Base-by-base conservation (phyloP, 2,797 vertebrate species). In the Urosaurus nigricauda region DNA sequence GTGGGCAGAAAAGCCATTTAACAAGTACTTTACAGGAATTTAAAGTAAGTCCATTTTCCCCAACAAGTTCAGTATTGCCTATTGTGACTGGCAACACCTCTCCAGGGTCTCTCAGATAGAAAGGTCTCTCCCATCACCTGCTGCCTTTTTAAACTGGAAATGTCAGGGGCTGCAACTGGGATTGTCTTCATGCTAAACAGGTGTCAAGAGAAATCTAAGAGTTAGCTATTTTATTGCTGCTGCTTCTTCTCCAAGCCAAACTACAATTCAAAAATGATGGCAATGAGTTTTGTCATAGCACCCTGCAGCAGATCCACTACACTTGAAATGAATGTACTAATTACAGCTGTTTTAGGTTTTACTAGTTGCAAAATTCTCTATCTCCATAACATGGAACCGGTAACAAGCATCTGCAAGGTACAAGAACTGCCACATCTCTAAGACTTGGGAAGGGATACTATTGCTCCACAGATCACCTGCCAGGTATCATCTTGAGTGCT, bases 271-370 rank as follows among this genome's bases (percentile, higher is more conserved):
- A 77, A n/a, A 89, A 87, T 90, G 89, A 91, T 79, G 79, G 91
- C 74, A 24, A 63, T 90, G 87, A 81, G 5, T 1, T 93, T 87
- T 51, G 89, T 81, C 87, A 88, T 0, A 79, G 91, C 93, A 88
- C 92, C 90, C 89, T 11, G 2, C 58, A 95, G 90, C 91, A 94
- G 94, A 94, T 95, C 93, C 91, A 85, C 90, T 92, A 89, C 88
- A 94, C 93, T 95, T 93, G 93, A 95, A 95, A 94, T 86, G 94
- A 91, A 94, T 94, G 93, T 93, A 92, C 94, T 94, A 94, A 92
- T 94, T 94, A 94, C 90, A 92, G 94, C 89, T 92, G 90, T 91
- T 93, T 94, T 92, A 92, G 93, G 92, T 95, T 94, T 92, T 94
- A 92, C 94, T 90, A 84, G 84, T 94, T 90, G 91, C 77, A 86